A percentile compares a stretch with the other conserved stretches of the same genome.
phyloP scores from a whole-genome alignment of 2,888 invertebrate species.

The Agapostemon virescens region DNA sequence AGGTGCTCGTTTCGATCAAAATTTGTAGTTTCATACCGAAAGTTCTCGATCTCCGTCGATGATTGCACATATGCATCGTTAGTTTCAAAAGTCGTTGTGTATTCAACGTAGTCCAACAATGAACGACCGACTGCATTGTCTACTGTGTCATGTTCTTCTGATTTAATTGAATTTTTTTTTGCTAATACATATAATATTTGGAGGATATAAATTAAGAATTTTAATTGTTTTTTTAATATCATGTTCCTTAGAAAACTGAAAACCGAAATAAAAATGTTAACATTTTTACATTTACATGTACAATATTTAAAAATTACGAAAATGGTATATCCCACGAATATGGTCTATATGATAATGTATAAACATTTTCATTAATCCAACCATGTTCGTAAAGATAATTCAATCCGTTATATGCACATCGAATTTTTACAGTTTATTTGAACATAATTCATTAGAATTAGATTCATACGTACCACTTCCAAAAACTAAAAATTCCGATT shows the following conservation, averaged over 20 bases:
- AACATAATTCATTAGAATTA: not conserved
- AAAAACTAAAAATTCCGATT: not conserved
- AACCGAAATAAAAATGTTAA: slow-evolving; percentile 16
- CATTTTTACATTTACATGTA: not conserved
- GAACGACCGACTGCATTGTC: slow-evolving; percentile 5
- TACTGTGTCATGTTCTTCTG: not conserved
- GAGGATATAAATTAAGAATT: slow-evolving; percentile 59
- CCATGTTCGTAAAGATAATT: not conserved
- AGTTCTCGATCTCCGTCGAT: not conserved
- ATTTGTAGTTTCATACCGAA: not conserved
- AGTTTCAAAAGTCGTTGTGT: not conserved
- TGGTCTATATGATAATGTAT: no score
- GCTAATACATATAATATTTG: slow-evolving; percentile 59
- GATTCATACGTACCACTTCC: no score
- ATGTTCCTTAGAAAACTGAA: slow-evolving; percentile 47
- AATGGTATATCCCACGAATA: not conserved
- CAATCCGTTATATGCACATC: not conserved
- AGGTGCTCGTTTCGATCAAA: not conserved
- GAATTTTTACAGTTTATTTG: not conserved
- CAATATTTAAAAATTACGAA: not conserved
- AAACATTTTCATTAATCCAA: not conserved
- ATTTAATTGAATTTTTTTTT: slow-evolving; percentile 42
- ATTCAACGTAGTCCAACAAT: slow-evolving; percentile 6
- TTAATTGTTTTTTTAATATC: slow-evolving; percentile 65
- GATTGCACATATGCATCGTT: slow-evolving; percentile 12